Evolutionary conservation across 2,113 vertebrate genomes (phyloP), one percentile per base, ranked within the genome.

Genomic region (Rhabdornis inornatus): DNA sequence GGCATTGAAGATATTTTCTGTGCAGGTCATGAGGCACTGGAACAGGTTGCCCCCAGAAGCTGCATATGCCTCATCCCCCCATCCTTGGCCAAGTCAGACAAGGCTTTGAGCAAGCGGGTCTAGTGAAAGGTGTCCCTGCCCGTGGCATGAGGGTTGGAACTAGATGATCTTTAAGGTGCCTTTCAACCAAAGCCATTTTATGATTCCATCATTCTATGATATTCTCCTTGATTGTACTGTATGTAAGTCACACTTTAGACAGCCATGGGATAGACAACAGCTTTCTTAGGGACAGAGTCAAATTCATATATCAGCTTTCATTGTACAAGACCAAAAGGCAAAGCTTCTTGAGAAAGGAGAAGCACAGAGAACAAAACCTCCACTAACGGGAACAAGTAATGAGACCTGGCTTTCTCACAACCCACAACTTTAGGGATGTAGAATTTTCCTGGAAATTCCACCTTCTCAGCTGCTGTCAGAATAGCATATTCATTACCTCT

Each of bases 101-200:
- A 9, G 9, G 17, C 17, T 76, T 68, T 27, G 39, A 53, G 24
- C 24, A 47, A 7, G 23, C 9, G 68, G 20, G 20, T 40, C 45
- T 25, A 60, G 28, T 30, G 20, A 75, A 53, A 55, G 13, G 11
- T 27, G 25, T 16, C 30, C 21, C 30, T 49, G 10, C 24, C 40
- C 40, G 35, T 3, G 3, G 30, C n/a, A 75, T 0, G 0, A 14
- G 28, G 3, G 1, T 10, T 61, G n/a, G 24, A 82, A 61, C 2
- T 4, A 39, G 25, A 4, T 40, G 25, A 27, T 31, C 5, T 61
- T 47, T 47, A 47, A 68, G 13, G 17, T 35, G 39, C 10, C 9
- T 68, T 76, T 49, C 14, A 55, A 53, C 4, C 25, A 60, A 55
- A 83, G n/a, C 25, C 40, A 23, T 69, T 68, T 18, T 10, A n/a